Base-by-base conservation (phyloP, 2,888 invertebrate species). In the Platycnemis pennipes region DNA sequence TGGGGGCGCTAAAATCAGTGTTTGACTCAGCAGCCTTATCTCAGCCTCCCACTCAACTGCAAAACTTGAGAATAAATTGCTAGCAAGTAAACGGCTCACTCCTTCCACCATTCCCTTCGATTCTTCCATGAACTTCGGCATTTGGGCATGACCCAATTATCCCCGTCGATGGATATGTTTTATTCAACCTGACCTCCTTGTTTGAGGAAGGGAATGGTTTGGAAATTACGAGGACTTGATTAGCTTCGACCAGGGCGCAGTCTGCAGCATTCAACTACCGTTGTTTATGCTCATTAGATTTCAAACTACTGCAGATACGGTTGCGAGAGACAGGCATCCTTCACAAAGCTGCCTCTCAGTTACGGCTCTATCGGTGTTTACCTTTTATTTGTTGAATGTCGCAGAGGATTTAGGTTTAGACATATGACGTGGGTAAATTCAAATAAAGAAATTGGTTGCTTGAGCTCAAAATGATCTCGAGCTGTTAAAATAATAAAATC, bases 121-220 rank as follows among this genome's bases (percentile, higher is more conserved):
- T 63, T 63, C 77, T 37, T 77, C 37, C 77, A 37, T 37, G 77
- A 77, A 77, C 77, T 77, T 77, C 37, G 77, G 77, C 31, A 77
- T 77, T 77, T 13, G 77, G 37, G 13, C 77, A 26, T 77, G 77
- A 37, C 77, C 77, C 37, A 77, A 77, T 77, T 77, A 77, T 77
- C 37, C 77, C 13, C 37, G 1, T 37, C 37, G 77, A 37, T 1
- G 0, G 31, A 37, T 5, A 37, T 77, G 19, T 11, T 11, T 77
- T 13, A 77, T 37, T 16, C n/a, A 31, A 37, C 69, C 63, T 63
- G 63, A 77, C 31, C 37, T 37, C 37, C 69, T 77, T 77, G 69
- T n/a, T n/a, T n/a, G n/a, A n/a, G 31, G 69, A 5, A 2, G 69
- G 11, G 31, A 31, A 77, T 5, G 69, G 31, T 31, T 31, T 31